These are phyloP conservation scores for Podabrus alpinus DNA, from an alignment of 2,888 invertebrate genomes.

Conservation along the genomic window DNA sequence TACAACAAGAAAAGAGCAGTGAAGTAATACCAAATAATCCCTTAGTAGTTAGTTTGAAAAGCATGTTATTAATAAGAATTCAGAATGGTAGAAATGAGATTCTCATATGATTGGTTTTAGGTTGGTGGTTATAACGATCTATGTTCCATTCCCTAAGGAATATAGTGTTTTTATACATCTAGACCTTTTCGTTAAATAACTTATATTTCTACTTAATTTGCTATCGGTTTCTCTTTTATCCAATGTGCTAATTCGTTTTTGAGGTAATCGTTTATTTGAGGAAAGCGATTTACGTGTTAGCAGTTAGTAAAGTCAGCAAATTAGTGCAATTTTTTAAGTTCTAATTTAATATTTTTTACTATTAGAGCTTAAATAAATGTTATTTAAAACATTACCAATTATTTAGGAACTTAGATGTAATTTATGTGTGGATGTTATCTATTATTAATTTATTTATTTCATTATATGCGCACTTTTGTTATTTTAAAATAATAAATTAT, in stretches of 20 bases:
- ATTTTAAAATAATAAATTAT: not conserved
- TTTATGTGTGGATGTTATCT: too few relatives aligned
- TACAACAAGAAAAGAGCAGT: not conserved
- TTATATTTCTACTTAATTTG: constrained; percentile 12
- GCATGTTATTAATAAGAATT: constrained; percentile 13
- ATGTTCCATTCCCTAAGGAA: constrained; percentile 10
- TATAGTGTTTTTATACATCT: constrained; percentile 17
- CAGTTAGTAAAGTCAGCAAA: constrained; percentile 2
- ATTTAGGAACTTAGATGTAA: too few relatives aligned
- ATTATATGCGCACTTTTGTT: not conserved
- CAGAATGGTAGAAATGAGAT: constrained; percentile 7
- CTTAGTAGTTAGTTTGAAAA: constrained; percentile 9
- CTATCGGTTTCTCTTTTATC: constrained; percentile 19
- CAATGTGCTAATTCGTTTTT: constrained; percentile 20
- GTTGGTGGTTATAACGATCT: not conserved
- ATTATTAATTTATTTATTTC: not conserved
- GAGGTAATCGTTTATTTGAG: constrained; percentile 12
- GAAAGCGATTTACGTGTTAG: constrained; percentile 7
- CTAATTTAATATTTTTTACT: not conserved
- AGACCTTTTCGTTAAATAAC: constrained; percentile 15
- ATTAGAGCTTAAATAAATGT: not conserved
- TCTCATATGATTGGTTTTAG: constrained; percentile 13
- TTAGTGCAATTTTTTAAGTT: not conserved
- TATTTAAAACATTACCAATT: not conserved
- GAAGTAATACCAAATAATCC: constrained; percentile 6